phyloP scores from a whole-genome alignment of 2,113 vertebrate genomes.

The Lota lota region DNA sequence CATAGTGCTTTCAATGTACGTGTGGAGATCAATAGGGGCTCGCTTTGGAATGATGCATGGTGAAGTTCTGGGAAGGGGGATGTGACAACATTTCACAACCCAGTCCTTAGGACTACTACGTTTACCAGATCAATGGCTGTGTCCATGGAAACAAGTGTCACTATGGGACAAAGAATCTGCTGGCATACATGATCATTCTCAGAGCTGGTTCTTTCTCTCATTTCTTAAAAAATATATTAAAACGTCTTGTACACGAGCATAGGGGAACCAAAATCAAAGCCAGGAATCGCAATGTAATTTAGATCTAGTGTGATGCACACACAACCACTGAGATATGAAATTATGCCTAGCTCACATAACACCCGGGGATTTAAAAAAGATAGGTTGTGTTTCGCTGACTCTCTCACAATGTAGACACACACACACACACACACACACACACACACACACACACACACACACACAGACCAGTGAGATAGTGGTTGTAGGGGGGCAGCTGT shows the following conservation, averaged over 20 bases:
- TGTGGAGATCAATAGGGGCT: constrained; percentile 49
- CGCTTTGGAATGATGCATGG: constrained; percentile 35
- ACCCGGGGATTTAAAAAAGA: too few relatives aligned
- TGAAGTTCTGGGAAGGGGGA: constrained; percentile 32
- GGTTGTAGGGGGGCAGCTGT: constrained; percentile 71
- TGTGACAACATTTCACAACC: constrained; percentile 44
- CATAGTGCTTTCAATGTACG: constrained; percentile 34
- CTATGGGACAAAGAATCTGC: constrained; percentile 42
- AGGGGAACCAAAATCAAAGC: too few relatives aligned
- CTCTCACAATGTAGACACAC: constrained; percentile 19
- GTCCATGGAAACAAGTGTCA: constrained; percentile 59
- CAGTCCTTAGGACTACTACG: constrained; percentile 47
- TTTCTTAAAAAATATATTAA: too few relatives aligned
- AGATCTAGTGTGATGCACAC: too few relatives aligned
- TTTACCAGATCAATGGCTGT: constrained; percentile 51
- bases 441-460: constrained; percentile 8
- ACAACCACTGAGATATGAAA: too few relatives aligned
- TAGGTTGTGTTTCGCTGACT: constrained; percentile 34
- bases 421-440: constrained; percentile 6
- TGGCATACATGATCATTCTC: constrained; percentile 18
- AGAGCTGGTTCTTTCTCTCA: too few relatives aligned
- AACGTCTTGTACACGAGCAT: too few relatives aligned
- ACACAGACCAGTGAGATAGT: constrained; percentile 41
- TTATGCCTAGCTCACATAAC: too few relatives aligned
- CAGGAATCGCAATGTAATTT: too few relatives aligned